Base-by-base conservation (phyloP, 2,888 invertebrate genomes). In the Chymomyza fuscimana region DNA sequence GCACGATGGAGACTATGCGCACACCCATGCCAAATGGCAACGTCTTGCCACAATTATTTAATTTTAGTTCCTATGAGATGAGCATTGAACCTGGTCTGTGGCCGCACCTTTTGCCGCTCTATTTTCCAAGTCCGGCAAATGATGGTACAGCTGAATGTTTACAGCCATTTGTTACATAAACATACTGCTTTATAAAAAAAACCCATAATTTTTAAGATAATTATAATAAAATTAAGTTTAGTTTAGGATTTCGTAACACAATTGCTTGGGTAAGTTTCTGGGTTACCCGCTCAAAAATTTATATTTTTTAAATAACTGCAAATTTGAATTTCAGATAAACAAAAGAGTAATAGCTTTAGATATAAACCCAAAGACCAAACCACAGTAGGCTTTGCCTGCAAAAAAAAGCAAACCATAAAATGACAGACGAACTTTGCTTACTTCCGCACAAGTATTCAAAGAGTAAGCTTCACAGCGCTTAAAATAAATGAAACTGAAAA, bases 1-100 rank as follows among this genome's bases (percentile, higher is more conserved):
- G 99, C 89, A 96, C 46, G 29, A 82, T 82, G 87, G 79, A 97
- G 91, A 96, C 97, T 92, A 96, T 97, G 71, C 95, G 94, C 89
- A 96, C 96, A 83, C 94, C 96, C 87, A 94, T 99, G 93, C 99
- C 99, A 77, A 98, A 96, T 93, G 97, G 97, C 64, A 95, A 96
- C 86, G 95, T 96, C 89, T 93, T 99, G 91, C 99, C 99, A 81
- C 97, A 98, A 76, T 94, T 99, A 77, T 99, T 99, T 93, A 98
- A 99, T 94, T 99, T 98, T 93, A 97, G 98, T 83, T 96, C 96
- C 90, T 95, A 96, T 87, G 96, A 80, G 66, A 61, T 90, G 66
- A 65, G 78, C n/a, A 63, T 76, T 52, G 87, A 89, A 72, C 85
- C 81, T 63, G 86, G 73, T 77, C 74, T 87, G 74, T 82, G 74